Conservation (phyloP, 2,888 invertebrate species). For the Tiliacea citrago region DNA sequence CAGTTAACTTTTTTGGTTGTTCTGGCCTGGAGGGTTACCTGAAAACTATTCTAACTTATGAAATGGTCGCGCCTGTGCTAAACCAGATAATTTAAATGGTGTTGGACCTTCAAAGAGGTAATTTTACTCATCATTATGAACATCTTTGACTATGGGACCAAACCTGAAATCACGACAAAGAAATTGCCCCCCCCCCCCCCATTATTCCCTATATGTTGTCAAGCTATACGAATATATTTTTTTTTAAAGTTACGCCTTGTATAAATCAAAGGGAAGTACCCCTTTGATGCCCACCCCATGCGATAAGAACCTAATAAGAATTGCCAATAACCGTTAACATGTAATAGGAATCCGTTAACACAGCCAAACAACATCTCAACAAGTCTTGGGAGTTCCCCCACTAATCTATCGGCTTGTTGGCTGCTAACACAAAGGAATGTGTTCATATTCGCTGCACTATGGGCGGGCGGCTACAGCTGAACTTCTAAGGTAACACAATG, state of each 20-base stretch:
- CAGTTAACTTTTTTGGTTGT: neutral
- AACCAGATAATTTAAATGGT: neutral
- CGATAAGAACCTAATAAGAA: neutral
- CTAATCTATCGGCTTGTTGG: neutral
- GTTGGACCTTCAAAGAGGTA: neutral
- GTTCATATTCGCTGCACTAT: slow-evolving; percentile 7
- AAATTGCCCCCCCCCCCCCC: too few relatives aligned
- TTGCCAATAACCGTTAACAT: neutral
- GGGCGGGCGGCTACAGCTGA: too few relatives aligned
- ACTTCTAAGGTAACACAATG: too few relatives aligned
- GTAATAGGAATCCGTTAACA: neutral
- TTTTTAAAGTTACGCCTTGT: neutral
- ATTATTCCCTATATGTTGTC: neutral
- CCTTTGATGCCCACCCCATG: too few relatives aligned
- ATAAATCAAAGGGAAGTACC: neutral
- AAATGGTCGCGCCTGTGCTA: too few relatives aligned
- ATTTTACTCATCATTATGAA: neutral
- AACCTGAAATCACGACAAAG: too few relatives aligned
- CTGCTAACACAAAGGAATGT: slow-evolving; percentile 24
- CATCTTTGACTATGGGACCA: too few relatives aligned
- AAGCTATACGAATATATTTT: neutral
- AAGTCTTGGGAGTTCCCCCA: slow-evolving; percentile 3
- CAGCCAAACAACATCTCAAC: neutral
- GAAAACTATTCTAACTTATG: too few relatives aligned
- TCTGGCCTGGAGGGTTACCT: neutral